Evolutionary conservation across 2,797 vertebrate species (phyloP), one percentile per base, ranked within the genome.

Genomic region (Tokudaia muenninki): DNA sequence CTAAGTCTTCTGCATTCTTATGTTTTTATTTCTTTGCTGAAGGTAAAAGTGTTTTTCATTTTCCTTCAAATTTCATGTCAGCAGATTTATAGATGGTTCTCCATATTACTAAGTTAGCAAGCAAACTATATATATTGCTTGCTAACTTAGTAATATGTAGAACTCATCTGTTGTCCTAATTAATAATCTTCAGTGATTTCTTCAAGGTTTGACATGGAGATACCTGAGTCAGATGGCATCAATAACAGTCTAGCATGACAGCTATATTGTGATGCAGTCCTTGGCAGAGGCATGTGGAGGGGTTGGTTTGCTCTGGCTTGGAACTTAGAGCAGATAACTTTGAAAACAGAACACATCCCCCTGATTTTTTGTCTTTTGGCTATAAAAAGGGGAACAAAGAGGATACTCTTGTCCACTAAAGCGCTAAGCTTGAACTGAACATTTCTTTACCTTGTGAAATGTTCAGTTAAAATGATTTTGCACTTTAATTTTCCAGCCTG

Each of bases 401-500:
- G 92, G 95, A 96, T 86, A 87, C 92, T 94, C 92, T 94, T 97
- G 98, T 98, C 98, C 98, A 97, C 97, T 97, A 93, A 88, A 90
- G 88, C 97, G 81, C 97, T 97, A 95, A 98, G 97, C 98, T 98
- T 98, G 97, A 98, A 98, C 90, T 98, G 98, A 98, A 98, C 98
- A 98, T 98, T 98, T 98, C 98, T 98, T 98, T 98, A 98, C 98
- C 98, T 98, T 98, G 96, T 97, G 84, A 98, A 98, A 97, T 98
- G 97, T 98, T 98, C 97, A 98, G 98, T 98, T 98, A 97, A 97
- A 98, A 92, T 97, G 97, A 96, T 98, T 98, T 98, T 98, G 97
- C 97, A 98, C 97, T 98, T 98, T 97, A 97, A 96, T 97, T 98
- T 98, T 98, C 98, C 98, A 98, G 98, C 97, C 98, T 98, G 98